Conservation (phyloP, 1,140 invertebrate genomes). For the Orussus abietinus region DNA sequence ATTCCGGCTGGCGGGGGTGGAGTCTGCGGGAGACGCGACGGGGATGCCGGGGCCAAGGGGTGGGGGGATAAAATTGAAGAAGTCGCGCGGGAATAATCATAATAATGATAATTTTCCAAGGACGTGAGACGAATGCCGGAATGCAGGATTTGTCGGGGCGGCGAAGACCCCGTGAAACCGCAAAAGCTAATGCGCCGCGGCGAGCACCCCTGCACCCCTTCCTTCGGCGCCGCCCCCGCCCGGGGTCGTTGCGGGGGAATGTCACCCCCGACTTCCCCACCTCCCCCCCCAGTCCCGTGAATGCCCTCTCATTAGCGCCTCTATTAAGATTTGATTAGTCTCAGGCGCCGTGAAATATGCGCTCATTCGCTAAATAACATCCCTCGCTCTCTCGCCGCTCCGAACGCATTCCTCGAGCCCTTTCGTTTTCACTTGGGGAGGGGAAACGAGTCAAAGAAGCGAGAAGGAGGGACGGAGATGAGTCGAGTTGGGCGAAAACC, state of each 20-base stretch:
- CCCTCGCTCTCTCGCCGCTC: slow-evolving; percentile 16
- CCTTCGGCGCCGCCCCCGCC: not conserved
- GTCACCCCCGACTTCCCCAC: slow-evolving; percentile 11
- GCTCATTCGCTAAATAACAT: slow-evolving; percentile 39
- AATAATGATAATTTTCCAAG: slow-evolving; percentile 40
- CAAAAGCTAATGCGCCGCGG: slow-evolving; percentile 34
- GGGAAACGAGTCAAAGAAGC: too few relatives aligned
- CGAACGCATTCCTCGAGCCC: too few relatives aligned
- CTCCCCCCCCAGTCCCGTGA: slow-evolving; percentile 21
- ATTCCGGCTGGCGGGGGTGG: slow-evolving; percentile 26
- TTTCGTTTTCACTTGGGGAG: too few relatives aligned
- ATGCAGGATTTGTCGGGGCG: slow-evolving; percentile 19
- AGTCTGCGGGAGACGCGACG: not conserved
- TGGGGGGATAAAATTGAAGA: slow-evolving; percentile 27
- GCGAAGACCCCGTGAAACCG: slow-evolving; percentile 31
- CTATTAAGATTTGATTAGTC: slow-evolving; percentile 50
- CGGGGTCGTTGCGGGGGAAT: not conserved
- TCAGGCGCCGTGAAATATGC: slow-evolving; percentile 33
- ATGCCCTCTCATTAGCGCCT: slow-evolving; percentile 48
- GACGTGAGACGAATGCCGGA: slow-evolving; percentile 42
- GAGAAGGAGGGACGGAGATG: too few relatives aligned
- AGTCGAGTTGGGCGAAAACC: too few relatives aligned
- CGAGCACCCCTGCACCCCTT: slow-evolving; percentile 11
- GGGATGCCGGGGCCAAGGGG: slow-evolving; percentile 5
- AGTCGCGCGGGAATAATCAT: slow-evolving; percentile 22